Evolutionary conservation across 2,797 vertebrate species (phyloP).

Genomic region (Sebastes jordani): DNA sequence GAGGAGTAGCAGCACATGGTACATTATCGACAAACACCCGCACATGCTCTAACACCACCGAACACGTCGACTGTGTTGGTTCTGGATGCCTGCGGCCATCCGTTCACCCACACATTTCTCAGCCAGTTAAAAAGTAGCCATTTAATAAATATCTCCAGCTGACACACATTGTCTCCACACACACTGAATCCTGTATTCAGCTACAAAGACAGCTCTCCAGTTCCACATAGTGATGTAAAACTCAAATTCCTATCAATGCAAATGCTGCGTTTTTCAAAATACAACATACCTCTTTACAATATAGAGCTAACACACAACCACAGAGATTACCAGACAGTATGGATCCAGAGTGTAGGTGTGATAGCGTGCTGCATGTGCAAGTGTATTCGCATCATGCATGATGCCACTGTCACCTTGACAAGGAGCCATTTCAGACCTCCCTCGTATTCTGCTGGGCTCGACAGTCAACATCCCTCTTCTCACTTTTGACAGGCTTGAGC

Average conservation of each 20-base stretch:
- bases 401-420: conserved; percentile 12
- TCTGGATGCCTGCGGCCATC: conserved; percentile 61
- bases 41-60: conserved; percentile 61
- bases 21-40: conserved; percentile 69
- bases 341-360: not conserved
- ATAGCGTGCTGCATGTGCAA: not conserved
- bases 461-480: conserved; percentile 46
- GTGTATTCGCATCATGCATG: not conserved
- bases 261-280: conserved; percentile 6
- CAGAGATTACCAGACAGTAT: not conserved
- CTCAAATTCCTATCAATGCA: conserved; percentile 16
- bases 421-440: conserved; percentile 35
- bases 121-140: conserved; percentile 56
- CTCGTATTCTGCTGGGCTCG: conserved; percentile 24
- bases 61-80: conserved; percentile 55
- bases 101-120: conserved; percentile 62
- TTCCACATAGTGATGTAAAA: not conserved
- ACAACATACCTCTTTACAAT: not conserved
- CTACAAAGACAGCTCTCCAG: not conserved
- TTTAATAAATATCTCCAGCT: conserved; percentile 66
- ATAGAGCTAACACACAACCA: not conserved
- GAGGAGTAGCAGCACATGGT: conserved; percentile 72
- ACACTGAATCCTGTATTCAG: conserved; percentile 24
- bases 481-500: conserved; percentile 15
- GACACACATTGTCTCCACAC: conserved; percentile 51